Conservation (phyloP, 2,797 vertebrate genomes). For the Euthynnus affinis region DNA sequence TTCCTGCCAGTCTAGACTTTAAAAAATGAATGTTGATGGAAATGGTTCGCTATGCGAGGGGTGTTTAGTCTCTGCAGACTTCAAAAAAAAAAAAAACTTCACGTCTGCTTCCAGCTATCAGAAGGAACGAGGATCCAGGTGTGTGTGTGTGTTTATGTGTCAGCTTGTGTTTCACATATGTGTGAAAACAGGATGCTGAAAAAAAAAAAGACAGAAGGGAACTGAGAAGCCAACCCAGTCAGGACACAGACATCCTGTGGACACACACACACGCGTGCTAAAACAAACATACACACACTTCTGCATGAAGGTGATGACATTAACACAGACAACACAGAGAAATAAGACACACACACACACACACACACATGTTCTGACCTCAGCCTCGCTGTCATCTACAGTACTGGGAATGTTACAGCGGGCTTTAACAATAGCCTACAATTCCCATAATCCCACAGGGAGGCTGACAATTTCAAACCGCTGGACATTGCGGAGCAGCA, state of each 20-base stretch:
- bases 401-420: conserved; percentile 14
- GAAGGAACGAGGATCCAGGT: conserved; percentile 36
- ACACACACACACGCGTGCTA: conserved; percentile 23
- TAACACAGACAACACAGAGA: conserved; percentile 2
- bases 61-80: too few species aligned
- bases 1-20: too few species aligned
- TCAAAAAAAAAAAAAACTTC: too few species aligned
- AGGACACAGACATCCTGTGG: conserved; percentile 77
- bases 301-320: conserved; percentile 26
- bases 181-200: conserved; percentile 71
- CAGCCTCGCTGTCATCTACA: conserved; percentile 9
- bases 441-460: conserved; percentile 62
- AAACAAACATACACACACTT: conserved; percentile 25
- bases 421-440: conserved; percentile 62
- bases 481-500: neutral
- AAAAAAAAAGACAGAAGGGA: conserved; percentile 40
- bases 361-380: conserved; percentile 35
- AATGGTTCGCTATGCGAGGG: neutral
- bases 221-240: conserved; percentile 65
- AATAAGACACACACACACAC: conserved; percentile 13
- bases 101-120: neutral
- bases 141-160: conserved; percentile 41
- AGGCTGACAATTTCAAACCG: neutral
- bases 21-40: neutral
- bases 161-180: conserved; percentile 13